A percentile compares a stretch with the other conserved stretches of the same genome.
Evolutionary conservation across 2,113 vertebrate species (phyloP).

Genomic region (Anarrhichthys ocellatus): DNA sequence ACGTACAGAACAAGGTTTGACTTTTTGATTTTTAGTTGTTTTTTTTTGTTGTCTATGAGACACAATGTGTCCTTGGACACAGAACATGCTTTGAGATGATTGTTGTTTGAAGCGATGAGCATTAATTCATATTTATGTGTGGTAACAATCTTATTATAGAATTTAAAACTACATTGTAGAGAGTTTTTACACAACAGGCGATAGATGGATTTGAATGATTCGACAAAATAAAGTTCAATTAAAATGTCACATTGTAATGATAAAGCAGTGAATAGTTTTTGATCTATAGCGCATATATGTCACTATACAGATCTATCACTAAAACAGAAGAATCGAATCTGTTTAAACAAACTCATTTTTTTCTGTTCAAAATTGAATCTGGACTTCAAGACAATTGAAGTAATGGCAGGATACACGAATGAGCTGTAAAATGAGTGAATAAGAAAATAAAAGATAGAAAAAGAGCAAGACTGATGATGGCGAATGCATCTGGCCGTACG

Average conservation of each 20-base stretch:
- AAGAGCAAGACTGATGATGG: not conserved
- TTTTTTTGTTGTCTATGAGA: not conserved
- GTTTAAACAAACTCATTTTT: conserved; percentile 36
- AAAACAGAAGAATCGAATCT: conserved; percentile 30
- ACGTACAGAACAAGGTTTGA: not conserved
- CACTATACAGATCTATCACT: conserved; percentile 4
- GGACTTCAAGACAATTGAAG: conserved; percentile 15
- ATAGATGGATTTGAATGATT: not conserved
- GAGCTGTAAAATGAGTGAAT: not conserved
- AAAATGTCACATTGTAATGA: not conserved
- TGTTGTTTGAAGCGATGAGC: not conserved
- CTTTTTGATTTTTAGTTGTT: not conserved
- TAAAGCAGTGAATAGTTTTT: not conserved
- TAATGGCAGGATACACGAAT: not conserved
- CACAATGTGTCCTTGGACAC: not conserved
- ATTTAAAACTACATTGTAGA: not conserved
- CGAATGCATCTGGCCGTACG: not conserved
- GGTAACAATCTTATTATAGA: not conserved
- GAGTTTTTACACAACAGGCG: not conserved
- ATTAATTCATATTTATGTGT: not conserved
- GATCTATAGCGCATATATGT: not conserved
- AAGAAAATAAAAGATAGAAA: not conserved
- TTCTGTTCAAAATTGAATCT: conserved; percentile 3
- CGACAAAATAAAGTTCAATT: not conserved
- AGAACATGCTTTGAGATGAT: not conserved